phyloP scores from a whole-genome alignment of 2,888 invertebrate species.

The Abrostola triplasia region DNA sequence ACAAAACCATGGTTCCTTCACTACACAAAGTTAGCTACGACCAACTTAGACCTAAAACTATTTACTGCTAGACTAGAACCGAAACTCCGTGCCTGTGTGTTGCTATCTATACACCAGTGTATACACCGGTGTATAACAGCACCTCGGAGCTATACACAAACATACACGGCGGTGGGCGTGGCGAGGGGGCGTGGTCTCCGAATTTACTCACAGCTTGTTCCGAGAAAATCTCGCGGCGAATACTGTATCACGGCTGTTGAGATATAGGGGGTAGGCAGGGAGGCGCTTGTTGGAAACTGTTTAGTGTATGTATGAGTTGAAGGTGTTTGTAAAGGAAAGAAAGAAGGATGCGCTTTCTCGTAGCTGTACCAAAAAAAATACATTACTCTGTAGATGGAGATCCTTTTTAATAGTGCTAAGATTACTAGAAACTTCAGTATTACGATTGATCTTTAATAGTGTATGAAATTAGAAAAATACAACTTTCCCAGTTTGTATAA shows the following conservation, averaged over 20 bases:
- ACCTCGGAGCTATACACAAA: neutral
- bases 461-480: no score
- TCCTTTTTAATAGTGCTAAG: no score
- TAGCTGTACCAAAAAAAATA: no score
- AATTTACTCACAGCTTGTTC: neutral
- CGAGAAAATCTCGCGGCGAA: neutral
- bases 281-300: neutral
- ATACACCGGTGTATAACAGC: neutral
- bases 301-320: neutral
- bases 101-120: neutral
- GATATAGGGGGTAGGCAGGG: neutral
- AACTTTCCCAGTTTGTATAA: no score
- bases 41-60: neutral
- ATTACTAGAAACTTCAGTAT: no score
- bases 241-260: neutral
- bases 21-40: neutral
- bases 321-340: no score
- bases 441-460: no score
- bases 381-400: no score
- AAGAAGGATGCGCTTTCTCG: no score
- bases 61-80: neutral
- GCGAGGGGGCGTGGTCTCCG: neutral
- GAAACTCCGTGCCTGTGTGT: neutral
- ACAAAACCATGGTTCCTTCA: no score
- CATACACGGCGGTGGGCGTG: neutral